phyloP scores from a whole-genome alignment of 2,113 vertebrate species.

The Catharus minimus region DNA sequence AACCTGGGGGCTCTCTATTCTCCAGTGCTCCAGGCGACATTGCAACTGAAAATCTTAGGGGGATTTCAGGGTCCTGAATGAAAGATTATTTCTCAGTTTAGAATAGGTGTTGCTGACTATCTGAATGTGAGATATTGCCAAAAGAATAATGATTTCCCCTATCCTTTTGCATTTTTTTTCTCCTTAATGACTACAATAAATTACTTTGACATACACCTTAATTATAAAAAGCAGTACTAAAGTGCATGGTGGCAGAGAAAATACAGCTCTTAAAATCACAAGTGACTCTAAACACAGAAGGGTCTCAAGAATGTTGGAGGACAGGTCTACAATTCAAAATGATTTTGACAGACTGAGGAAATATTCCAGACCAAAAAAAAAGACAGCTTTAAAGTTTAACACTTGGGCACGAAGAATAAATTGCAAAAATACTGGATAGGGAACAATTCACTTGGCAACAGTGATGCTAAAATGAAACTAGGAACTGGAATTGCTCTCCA shows the following conservation, averaged over 20 bases:
- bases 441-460: neutral
- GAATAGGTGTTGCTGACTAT: neutral
- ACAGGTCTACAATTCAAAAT: neutral
- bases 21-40: neutral
- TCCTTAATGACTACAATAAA: neutral
- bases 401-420: neutral
- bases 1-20: neutral
- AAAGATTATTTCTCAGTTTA: neutral
- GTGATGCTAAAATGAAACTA: neutral
- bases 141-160: neutral
- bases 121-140: neutral
- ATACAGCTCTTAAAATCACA: neutral
- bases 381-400: neutral
- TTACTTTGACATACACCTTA: neutral
- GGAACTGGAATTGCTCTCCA: neutral
- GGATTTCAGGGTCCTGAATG: neutral
- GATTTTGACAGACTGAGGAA: neutral
- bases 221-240: neutral
- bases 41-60: neutral
- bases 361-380: neutral
- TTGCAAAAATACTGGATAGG: neutral
- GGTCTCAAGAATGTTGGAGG: neutral
- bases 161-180: neutral
- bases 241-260: neutral
- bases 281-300: neutral